Conservation (phyloP, 2,888 invertebrate species). For the Sesamia inferens region DNA sequence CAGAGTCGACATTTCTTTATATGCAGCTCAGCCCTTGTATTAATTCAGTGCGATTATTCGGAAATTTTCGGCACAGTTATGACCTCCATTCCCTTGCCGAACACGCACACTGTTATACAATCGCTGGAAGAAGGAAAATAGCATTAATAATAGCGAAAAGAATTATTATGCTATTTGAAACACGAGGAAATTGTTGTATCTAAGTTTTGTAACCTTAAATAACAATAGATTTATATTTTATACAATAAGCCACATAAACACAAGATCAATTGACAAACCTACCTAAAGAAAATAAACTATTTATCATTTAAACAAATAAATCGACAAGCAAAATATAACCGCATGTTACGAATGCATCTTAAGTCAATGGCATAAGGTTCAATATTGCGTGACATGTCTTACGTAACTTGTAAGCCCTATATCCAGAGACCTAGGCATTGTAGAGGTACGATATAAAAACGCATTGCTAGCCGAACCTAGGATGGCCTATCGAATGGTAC, state of each 20-base stretch:
- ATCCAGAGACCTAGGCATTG: too few relatives aligned
- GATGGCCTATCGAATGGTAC: too few relatives aligned
- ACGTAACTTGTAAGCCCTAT: too few relatives aligned
- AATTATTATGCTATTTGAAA: neutral
- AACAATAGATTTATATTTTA: neutral
- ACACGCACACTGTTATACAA: slow-evolving; percentile 73
- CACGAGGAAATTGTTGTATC: neutral
- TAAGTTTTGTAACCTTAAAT: neutral
- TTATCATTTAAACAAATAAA: too few relatives aligned
- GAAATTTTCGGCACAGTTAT: slow-evolving; percentile 60
- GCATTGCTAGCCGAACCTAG: too few relatives aligned
- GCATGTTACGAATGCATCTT: too few relatives aligned
- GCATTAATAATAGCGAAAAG: neutral
- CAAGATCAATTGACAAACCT: neutral
- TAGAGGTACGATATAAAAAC: too few relatives aligned
- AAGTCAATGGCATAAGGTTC: too few relatives aligned
- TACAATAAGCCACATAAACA: neutral
- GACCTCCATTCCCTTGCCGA: slow-evolving; percentile 80
- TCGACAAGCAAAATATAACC: too few relatives aligned
- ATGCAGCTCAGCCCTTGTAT: neutral
- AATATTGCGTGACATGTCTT: too few relatives aligned
- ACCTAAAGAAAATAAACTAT: too few relatives aligned
- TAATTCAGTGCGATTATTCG: slow-evolving; percentile 2
- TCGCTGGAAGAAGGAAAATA: slow-evolving; percentile 66
- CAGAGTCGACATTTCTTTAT: slow-evolving; percentile 26